Base-by-base conservation (phyloP, 2,797 vertebrate genomes). In the Borostomias antarcticus region DNA sequence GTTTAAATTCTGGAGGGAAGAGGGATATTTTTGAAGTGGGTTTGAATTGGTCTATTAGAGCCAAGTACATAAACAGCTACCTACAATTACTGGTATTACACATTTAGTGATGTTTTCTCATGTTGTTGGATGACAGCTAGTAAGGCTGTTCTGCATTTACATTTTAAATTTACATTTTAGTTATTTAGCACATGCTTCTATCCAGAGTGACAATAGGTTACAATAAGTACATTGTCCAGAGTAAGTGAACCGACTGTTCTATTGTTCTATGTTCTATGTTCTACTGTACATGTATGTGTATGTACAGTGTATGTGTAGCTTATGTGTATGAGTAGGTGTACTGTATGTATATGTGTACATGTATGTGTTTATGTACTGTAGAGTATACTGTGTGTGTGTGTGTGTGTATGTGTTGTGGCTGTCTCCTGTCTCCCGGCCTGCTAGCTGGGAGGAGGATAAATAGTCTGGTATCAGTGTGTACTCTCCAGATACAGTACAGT, bases 331-430 rank as follows among this genome's bases (percentile, higher is more conserved):
- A n/a, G n/a, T n/a, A n/a, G n/a, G n/a, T n/a, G n/a, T n/a, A n/a
- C n/a, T n/a, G n/a, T n/a, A n/a, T n/a, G n/a, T n/a, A n/a, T n/a
- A n/a, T n/a, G n/a, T n/a, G n/a, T n/a, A n/a, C 72, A 74, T 73
- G 62, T 51, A 35, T 76, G 72, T 62, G 64, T 73, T 59, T 74
- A 82, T n/a, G n/a, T n/a, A n/a, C n/a, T n/a, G n/a, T n/a, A 59
- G 68, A 9, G 13, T 11, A 15, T 37, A n/a, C 1, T 25, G n/a
- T 29, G 35, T 32, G 37, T 58, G 28, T n/a, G 43, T 52, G 57
- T 43, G 45, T 58, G 19, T 48, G 37, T 29, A 33, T 43, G 35
- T 19, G n/a, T 40, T 1, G 37, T 13, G 11, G n/a, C 11, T 10
- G n/a, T 60, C 11, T 45, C 37, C 15, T 29, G 25, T 51, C 47